A percentile compares a stretch with the other conserved stretches of the same genome.
phyloP scores from a whole-genome alignment of 2,113 vertebrate species.

The Platysternon megacephalum region DNA sequence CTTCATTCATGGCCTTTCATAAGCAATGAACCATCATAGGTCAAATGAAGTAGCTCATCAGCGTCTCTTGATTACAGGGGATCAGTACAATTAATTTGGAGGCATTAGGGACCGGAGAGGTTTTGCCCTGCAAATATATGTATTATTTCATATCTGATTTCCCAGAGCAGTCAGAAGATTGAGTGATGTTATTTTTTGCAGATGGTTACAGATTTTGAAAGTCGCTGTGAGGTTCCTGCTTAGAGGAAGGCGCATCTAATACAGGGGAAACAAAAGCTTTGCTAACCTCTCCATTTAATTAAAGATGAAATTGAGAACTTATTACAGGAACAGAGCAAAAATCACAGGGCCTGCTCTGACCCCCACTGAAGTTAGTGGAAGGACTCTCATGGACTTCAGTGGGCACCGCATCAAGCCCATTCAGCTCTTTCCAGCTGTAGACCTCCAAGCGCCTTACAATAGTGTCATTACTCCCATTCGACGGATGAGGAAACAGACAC shows the following conservation, averaged over 20 bases:
- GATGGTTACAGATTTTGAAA: conserved; percentile 13
- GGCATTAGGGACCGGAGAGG: conserved; percentile 55
- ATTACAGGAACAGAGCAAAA: accelerated
- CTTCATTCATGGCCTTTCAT: conserved; percentile 65
- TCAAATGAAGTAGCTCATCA: conserved; percentile 44
- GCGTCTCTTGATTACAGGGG: background rate
- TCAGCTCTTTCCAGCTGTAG: background rate
- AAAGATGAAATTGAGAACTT: background rate
- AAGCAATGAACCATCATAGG: conserved; percentile 26
- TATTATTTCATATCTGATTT: conserved; percentile 70
- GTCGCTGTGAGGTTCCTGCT: background rate
- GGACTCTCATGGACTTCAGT: background rate
- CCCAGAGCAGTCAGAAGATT: conserved; percentile 39
- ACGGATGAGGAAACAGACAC: background rate
- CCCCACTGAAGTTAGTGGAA: background rate
- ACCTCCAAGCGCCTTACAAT: background rate
- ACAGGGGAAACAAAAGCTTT: background rate
- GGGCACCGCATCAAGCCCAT: background rate
- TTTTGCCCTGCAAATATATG: conserved; percentile 53
- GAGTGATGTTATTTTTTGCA: accelerated
- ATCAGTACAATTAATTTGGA: conserved; percentile 73
- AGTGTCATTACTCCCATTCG: background rate
- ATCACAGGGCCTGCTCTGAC: background rate
- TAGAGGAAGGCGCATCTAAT: accelerated
- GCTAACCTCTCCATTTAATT: background rate